Evolutionary conservation across 1,140 invertebrate genomes (phyloP), one percentile per base, ranked within the genome.

Genomic region (Psix sp.): DNA sequence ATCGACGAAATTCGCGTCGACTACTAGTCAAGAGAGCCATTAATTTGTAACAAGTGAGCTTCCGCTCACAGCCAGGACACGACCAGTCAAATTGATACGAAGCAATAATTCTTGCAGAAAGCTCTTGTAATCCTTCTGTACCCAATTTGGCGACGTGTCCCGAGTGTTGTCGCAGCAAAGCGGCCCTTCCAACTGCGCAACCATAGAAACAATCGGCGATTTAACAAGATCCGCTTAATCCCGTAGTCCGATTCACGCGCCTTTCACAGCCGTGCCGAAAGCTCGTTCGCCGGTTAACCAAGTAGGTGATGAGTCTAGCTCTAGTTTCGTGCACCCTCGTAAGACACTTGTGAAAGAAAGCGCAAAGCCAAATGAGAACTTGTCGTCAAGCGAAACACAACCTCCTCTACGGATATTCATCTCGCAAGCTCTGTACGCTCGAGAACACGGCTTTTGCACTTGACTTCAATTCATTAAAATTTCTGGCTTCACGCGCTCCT

Each of bases 181-280:
- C 72, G 52, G 65, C 65, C 72, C 72, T 70, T 66, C 56, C 45
- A 42, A 33, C 54, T 10, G 26, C 49, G 52, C 72, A 68, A 68
- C 63, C 65, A 48, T 75, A 70, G 72, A 75, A 75, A 75, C 72
- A 75, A 70, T 75, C 66, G 72, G 52, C 54, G 65, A 75, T 75
- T 75, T 70, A 75, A 75, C 65, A 65, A 65, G 72, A 70, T 68
- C 65, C 72, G 66, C 66, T 75, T 75, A 75, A 75, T 75, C 73
- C 66, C 49, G 43, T 57, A 65, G 73, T 75, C 65, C 73, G 67
- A 75, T 70, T 75, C 73, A 57, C 73, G 65, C 73, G 65, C 73
- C 54, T 75, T 75, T 75, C 73, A 70, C 38, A 54, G 42, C 39
- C 20, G 14, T 10, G 49, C 42, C 57, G 60, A 16, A 45, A 49